These are phyloP conservation scores for Leptinotarsa lineolata DNA, from an alignment of 1,140 invertebrate species.

Conservation along the genomic window DNA sequence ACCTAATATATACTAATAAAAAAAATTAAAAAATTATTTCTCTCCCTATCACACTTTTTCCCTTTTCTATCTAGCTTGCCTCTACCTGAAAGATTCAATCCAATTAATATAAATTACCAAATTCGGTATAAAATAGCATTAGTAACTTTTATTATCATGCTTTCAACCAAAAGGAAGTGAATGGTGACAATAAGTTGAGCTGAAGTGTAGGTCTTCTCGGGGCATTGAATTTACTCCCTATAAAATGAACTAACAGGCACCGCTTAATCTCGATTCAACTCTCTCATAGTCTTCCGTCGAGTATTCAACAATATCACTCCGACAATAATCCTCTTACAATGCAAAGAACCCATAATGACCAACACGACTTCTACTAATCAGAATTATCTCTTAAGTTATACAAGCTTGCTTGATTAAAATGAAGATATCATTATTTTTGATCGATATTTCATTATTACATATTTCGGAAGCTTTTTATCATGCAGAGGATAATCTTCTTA, in stretches of 20 bases:
- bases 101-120: no score
- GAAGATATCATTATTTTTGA: not conserved
- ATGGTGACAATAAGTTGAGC: no score
- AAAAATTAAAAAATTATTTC: no score
- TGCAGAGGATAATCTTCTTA: conserved; percentile 5
- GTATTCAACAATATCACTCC: not conserved
- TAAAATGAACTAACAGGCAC: not conserved
- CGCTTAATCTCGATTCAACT: not conserved
- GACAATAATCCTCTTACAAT: conserved; percentile 1
- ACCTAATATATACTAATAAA: no score
- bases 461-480: not conserved
- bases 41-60: no score
- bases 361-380: not conserved
- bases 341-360: conserved; percentile 1
- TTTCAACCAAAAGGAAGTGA: no score
- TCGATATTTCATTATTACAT: not conserved
- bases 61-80: no score
- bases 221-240: no score
- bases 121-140: no score
- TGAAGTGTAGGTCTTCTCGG: no score
- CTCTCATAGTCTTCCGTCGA: not conserved
- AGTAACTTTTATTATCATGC: no score
- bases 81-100: no score
- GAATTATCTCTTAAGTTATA: conserved; percentile 6
- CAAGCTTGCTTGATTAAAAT: not conserved